A percentile compares a stretch with the other conserved stretches of the same genome.
Conservation (phyloP, 2,797 vertebrate species). For the Xiphophorus birchmanni region DNA sequence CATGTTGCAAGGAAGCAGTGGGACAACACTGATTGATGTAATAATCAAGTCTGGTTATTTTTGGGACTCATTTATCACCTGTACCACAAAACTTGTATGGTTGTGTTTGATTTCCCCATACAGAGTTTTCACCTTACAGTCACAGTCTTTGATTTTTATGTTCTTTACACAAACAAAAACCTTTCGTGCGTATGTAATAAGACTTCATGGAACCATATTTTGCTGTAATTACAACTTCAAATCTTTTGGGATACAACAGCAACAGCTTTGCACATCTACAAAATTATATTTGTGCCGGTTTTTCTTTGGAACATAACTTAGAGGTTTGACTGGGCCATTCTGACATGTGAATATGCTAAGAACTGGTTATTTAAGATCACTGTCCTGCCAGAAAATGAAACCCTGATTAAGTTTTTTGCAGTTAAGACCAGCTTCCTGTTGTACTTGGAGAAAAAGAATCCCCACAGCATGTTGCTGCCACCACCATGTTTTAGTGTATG, state of each 20-base stretch:
- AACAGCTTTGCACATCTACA: background rate
- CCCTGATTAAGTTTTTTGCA: background rate
- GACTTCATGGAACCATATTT: background rate
- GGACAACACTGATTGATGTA: background rate
- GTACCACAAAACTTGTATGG: background rate
- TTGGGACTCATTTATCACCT: background rate
- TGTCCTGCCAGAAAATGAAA: background rate
- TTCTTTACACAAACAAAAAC: background rate
- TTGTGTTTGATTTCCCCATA: background rate
- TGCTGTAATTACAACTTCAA: background rate
- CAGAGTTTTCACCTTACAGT: background rate
- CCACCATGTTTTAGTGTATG: background rate
- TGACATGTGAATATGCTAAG: background rate
- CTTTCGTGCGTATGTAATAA: background rate
- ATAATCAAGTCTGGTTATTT: background rate
- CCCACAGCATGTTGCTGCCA: background rate
- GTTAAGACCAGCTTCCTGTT: background rate
- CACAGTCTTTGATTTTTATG: background rate
- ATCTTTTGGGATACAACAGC: background rate
- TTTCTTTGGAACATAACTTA: background rate
- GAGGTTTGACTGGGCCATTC: background rate
- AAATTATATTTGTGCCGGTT: background rate
- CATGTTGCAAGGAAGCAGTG: background rate
- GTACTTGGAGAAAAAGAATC: background rate
- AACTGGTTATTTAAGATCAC: background rate